Conservation (phyloP, 2,797 vertebrate species). For the Galaxias olidus region DNA sequence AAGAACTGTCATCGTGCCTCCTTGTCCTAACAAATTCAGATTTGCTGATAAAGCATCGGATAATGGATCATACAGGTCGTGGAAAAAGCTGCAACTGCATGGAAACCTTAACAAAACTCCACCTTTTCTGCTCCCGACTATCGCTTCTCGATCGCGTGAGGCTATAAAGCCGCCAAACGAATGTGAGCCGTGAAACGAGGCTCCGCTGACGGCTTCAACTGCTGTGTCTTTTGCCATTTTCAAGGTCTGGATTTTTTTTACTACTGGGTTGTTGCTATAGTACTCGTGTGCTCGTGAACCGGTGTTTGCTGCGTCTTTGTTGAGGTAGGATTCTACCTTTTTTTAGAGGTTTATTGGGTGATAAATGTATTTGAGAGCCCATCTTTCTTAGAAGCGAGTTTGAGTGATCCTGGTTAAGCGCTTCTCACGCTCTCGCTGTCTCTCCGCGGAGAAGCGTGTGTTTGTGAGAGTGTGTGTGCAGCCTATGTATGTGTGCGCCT, state of each 20-base stretch:
- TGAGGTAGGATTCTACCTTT: constrained; percentile 65
- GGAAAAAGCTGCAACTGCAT: constrained; percentile 65
- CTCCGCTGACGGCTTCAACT: constrained; percentile 51
- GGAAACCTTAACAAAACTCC: constrained; percentile 65
- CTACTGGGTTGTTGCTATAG: constrained; percentile 33
- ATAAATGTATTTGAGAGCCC: neutral
- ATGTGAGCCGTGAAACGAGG: constrained; percentile 49
- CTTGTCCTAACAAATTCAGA: constrained; percentile 66
- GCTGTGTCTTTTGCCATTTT: constrained; percentile 40
- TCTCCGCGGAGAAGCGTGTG: too few relatives aligned
- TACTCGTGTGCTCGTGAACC: constrained; percentile 38
- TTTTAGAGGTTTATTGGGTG: constrained; percentile 21
- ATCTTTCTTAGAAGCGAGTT: too few relatives aligned
- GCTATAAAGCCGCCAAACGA: constrained; percentile 69
- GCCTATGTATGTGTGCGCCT: too few relatives aligned
- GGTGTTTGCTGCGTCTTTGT: constrained; percentile 19
- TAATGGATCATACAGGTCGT: constrained; percentile 69
- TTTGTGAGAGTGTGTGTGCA: too few relatives aligned
- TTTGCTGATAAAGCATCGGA: constrained; percentile 75
- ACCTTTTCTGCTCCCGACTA: constrained; percentile 49
- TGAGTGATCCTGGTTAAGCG: too few relatives aligned
- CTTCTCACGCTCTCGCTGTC: too few relatives aligned
- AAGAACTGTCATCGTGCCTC: constrained; percentile 72
- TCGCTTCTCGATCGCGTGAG: constrained; percentile 56
- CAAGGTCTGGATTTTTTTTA: constrained; percentile 36